Conservation (phyloP, 53 echinoderm and acorn worm genomes). For the Henricia sp. region DNA sequence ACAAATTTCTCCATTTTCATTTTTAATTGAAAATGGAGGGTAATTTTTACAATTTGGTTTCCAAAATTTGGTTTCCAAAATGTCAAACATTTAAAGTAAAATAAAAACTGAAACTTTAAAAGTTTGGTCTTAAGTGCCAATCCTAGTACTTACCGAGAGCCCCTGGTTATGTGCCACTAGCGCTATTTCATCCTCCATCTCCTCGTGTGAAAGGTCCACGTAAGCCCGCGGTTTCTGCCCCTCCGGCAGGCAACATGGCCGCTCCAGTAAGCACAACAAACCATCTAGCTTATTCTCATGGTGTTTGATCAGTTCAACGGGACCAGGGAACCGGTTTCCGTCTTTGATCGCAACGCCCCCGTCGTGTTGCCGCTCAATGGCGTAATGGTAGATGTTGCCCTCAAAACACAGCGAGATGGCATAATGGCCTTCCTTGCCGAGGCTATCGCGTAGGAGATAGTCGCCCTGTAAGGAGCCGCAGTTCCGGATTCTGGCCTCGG, state of each 20-base stretch:
- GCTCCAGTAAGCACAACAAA: slow-evolving; percentile 76
- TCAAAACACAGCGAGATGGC: slow-evolving; percentile 91
- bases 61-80: not conserved
- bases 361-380: slow-evolving; percentile 90
- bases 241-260: slow-evolving; percentile 69
- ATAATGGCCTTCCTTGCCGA: slow-evolving; percentile 88
- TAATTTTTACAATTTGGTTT: no score
- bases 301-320: slow-evolving; percentile 87
- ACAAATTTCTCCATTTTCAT: no score
- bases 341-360: slow-evolving; percentile 96
- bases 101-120: not conserved
- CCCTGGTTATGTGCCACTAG: slow-evolving; percentile 78
- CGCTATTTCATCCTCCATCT: slow-evolving; percentile 84
- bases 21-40: no score
- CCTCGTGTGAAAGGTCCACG: slow-evolving; percentile 77
- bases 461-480: slow-evolving; percentile 75
- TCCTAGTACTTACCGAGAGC: slow-evolving; percentile 73
- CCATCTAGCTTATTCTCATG: slow-evolving; percentile 92
- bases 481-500: slow-evolving; percentile 76
- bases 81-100: not conserved
- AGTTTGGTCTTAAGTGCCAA: not conserved
- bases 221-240: slow-evolving; percentile 78
- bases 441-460: slow-evolving; percentile 88
- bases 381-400: slow-evolving; percentile 90
- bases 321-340: slow-evolving; percentile 88